Percentiles rank a stretch among this genome's conserved stretches.
Evolutionary conservation across 2,888 invertebrate species (phyloP).

Genomic region (Timandra comae): DNA sequence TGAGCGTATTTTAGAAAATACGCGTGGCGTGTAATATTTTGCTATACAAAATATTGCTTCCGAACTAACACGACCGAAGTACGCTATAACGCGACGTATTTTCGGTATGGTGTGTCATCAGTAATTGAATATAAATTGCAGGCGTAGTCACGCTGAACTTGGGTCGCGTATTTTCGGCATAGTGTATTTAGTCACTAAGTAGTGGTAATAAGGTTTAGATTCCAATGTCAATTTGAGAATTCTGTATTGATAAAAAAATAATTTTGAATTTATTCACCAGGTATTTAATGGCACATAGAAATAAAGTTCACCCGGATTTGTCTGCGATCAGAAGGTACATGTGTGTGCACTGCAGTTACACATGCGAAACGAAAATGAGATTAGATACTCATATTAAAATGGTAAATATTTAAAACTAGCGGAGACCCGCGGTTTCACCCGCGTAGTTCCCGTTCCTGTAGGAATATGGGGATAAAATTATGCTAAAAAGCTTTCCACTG

Average conservation of each 20-base stretch:
- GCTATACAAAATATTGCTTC: too few species aligned
- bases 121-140: conserved; percentile 1
- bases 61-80: conserved; percentile 1
- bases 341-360: conserved; percentile 66
- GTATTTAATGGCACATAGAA: conserved; percentile 69
- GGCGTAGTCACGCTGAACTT: conserved; percentile 3
- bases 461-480: too few species aligned
- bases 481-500: too few species aligned
- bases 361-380: conserved; percentile 39
- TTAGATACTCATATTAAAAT: conserved; percentile 40
- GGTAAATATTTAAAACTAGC: too few species aligned
- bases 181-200: too few species aligned
- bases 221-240: too few species aligned
- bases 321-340: conserved; percentile 46
- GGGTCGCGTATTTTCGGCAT: conserved; percentile 1
- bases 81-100: conserved; percentile 1
- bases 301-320: conserved; percentile 65
- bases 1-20: too few species aligned
- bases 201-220: too few species aligned
- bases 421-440: too few species aligned
- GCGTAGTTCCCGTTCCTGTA: too few species aligned
- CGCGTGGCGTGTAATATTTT: too few species aligned
- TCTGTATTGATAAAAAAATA: too few species aligned
- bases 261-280: conserved; percentile 40
- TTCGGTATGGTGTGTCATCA: conserved; percentile 1